These are phyloP conservation scores for Druon quercuslanigerum DNA, from an alignment of 1,140 invertebrate genomes.

Conservation along the genomic window DNA sequence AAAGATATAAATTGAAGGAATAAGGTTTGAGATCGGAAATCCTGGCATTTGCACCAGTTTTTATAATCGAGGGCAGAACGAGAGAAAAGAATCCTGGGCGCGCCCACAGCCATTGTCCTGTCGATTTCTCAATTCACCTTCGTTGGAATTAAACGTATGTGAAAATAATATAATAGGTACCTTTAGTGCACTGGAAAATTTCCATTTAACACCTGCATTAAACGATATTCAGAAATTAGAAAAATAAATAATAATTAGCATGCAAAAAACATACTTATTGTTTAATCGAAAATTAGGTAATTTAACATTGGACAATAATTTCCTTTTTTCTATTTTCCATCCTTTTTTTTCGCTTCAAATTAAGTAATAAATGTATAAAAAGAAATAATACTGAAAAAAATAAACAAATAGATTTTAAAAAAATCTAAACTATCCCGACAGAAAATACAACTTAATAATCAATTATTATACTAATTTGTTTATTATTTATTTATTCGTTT, in stretches of 20 bases:
- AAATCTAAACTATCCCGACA: no score
- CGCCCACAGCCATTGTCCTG: slow-evolving; percentile 57
- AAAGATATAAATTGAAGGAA: not conserved
- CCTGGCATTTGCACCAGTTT: slow-evolving; percentile 29
- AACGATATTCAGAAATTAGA: not conserved
- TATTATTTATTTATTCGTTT: no score
- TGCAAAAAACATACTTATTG: not conserved
- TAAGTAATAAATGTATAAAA: no score
- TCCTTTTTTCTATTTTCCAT: no score
- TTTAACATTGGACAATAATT: no score
- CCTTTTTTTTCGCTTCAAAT: no score
- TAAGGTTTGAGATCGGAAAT: slow-evolving; percentile 2
- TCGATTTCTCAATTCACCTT: slow-evolving; percentile 52
- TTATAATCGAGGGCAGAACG: slow-evolving; percentile 28
- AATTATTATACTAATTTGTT: no score
- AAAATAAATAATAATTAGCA: not conserved
- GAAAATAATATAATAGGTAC: slow-evolving; percentile 22
- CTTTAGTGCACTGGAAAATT: not conserved
- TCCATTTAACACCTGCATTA: slow-evolving; percentile 5
- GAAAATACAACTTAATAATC: no score
- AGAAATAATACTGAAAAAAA: no score
- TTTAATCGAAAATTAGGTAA: slow-evolving; percentile 2
- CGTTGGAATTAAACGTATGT: slow-evolving; percentile 8
- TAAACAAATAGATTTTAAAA: no score
- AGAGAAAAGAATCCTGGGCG: slow-evolving; percentile 49